These are phyloP conservation scores for Thera britannica DNA, from an alignment of 2,888 invertebrate genomes.

Conservation along the genomic window DNA sequence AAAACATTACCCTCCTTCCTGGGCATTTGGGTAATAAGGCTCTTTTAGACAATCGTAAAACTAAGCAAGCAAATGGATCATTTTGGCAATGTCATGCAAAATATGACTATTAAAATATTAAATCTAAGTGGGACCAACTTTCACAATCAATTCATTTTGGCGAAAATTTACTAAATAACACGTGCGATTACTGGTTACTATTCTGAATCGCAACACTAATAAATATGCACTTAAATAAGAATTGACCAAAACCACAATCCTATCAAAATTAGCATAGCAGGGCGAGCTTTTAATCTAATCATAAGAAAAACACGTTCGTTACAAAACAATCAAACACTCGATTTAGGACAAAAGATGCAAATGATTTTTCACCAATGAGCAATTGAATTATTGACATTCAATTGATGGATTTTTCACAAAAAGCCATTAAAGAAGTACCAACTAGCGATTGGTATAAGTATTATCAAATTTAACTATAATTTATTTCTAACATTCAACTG, in stretches of 20 bases:
- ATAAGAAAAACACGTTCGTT: constrained; percentile 26
- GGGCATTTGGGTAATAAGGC: neutral
- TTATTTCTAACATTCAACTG: neutral
- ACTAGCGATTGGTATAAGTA: constrained; percentile 1
- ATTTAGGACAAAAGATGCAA: neutral
- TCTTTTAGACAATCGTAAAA: neutral
- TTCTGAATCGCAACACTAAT: constrained; percentile 46
- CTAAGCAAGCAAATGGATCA: constrained; percentile 31
- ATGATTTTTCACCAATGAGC: neutral
- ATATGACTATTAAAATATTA: constrained; percentile 42
- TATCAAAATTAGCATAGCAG: constrained; percentile 23
- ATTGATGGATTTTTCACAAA: neutral
- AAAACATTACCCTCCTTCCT: no score
- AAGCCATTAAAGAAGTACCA: neutral
- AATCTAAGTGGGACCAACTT: constrained; percentile 50
- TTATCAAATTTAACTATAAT: neutral
- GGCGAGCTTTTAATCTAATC: constrained; percentile 30
- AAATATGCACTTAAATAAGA: constrained; percentile 56
- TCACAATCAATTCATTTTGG: constrained; percentile 59
- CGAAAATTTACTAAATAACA: constrained; percentile 58
- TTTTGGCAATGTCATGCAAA: constrained; percentile 43
- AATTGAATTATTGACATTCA: neutral
- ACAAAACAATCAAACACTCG: neutral
- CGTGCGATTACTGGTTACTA: constrained; percentile 40
- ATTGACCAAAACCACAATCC: constrained; percentile 60